These are phyloP conservation scores for Typhlomys cinereus DNA, from an alignment of 2,113 vertebrate genomes.

Conservation along the genomic window DNA sequence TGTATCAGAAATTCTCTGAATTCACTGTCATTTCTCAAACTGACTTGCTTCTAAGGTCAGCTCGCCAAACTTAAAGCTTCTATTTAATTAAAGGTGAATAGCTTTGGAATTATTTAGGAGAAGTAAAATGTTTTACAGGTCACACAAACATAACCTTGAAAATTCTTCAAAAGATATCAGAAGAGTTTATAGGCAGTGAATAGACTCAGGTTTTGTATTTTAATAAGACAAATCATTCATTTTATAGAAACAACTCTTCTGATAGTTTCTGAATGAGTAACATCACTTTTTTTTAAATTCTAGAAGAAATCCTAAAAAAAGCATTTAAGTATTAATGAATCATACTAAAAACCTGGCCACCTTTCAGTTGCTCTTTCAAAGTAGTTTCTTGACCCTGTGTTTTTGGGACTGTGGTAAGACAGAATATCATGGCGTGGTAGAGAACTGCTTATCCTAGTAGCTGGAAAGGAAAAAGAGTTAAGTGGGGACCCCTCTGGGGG, in stretches of 20 bases:
- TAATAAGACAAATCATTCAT: not conserved
- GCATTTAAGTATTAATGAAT: not conserved
- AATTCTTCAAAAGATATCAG: too few relatives aligned
- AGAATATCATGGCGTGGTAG: not conserved
- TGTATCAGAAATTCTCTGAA: not conserved
- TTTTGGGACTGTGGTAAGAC: not conserved
- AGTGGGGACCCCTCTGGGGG: not conserved
- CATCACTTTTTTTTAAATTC: not conserved
- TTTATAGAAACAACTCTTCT: not conserved
- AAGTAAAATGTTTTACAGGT: not conserved
- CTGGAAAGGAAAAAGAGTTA: not conserved
- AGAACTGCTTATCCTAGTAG: not conserved
- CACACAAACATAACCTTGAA: too few relatives aligned
- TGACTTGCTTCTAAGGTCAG: not conserved
- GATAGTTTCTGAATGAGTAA: too few relatives aligned
- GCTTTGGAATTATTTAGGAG: not conserved
- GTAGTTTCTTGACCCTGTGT: not conserved
- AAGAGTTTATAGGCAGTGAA: not conserved
- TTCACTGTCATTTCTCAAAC: not conserved
- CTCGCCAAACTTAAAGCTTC: not conserved
- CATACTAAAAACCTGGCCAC: not conserved
- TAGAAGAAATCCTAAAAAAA: not conserved
- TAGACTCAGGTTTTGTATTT: not conserved
- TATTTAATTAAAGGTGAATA: slow-evolving; percentile 2
- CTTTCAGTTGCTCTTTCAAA: not conserved